phyloP scores from a whole-genome alignment of 92 coral and sea anemone species.

The Phymanthus crucifer region DNA sequence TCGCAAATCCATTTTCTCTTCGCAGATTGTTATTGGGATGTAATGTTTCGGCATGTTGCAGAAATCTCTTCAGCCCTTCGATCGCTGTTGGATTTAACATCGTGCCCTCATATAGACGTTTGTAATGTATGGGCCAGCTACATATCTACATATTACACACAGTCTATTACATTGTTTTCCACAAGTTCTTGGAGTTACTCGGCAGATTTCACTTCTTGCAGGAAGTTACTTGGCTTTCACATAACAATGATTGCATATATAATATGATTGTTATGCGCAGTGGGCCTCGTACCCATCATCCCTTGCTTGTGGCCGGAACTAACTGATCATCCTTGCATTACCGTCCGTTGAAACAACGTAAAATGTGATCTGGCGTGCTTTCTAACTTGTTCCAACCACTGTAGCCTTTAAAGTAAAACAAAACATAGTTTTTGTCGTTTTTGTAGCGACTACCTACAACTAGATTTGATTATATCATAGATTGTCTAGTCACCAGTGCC shows the following conservation, averaged over 20 bases:
- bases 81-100: constrained; percentile 16
- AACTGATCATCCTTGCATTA: background rate
- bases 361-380: background rate
- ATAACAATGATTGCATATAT: too few species aligned
- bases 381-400: background rate
- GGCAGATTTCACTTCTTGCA: constrained; percentile 1
- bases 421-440: too few species aligned
- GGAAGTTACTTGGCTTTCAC: background rate
- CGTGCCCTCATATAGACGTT: background rate
- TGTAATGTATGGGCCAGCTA: background rate
- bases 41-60: constrained; percentile 60
- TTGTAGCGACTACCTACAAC: too few species aligned
- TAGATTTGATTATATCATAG: too few species aligned
- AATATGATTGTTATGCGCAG: constrained; percentile 2
- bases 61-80: constrained; percentile 53
- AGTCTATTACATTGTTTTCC: background rate
- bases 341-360: background rate
- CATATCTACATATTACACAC: background rate
- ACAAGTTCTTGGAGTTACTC: background rate
- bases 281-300: background rate
- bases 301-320: constrained; percentile 9
- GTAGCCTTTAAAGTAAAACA: background rate
- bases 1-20: constrained; percentile 80
- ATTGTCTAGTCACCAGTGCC: background rate
- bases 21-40: constrained; percentile 61